Evolutionary conservation across 2,113 vertebrate genomes (phyloP).

Genomic region (Syrrhaptes paradoxus): DNA sequence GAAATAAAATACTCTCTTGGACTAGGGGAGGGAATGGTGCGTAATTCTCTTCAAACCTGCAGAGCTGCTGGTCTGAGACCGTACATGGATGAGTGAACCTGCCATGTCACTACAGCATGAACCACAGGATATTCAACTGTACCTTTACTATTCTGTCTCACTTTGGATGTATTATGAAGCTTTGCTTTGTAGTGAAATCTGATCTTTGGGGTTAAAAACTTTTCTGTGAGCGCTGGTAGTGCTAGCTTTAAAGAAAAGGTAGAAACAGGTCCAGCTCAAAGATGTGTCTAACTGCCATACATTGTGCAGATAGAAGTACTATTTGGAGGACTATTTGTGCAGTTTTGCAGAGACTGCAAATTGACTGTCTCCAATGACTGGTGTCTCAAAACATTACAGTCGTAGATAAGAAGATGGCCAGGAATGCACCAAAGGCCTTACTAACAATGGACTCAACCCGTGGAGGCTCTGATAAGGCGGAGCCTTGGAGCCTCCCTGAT

Average conservation of each 20-base stretch:
- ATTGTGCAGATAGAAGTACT: background rate
- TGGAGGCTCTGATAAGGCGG: too few relatives aligned
- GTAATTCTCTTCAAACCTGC: background rate
- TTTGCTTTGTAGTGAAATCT: background rate
- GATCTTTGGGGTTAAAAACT: background rate
- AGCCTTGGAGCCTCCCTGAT: too few relatives aligned
- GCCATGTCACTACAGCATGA: fast-evolving
- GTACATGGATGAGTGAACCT: fast-evolving
- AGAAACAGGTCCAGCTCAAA: background rate
- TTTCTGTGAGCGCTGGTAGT: background rate
- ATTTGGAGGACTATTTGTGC: too few relatives aligned
- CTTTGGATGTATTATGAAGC: background rate
- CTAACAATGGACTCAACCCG: too few relatives aligned
- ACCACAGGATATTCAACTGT: background rate
- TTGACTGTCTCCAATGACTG: too few relatives aligned
- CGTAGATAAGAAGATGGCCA: too few relatives aligned
- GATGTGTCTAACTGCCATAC: background rate
- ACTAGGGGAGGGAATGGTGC: background rate
- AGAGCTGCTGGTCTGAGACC: background rate
- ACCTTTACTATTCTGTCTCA: background rate
- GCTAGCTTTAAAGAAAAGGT: background rate
- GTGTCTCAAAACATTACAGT: too few relatives aligned
- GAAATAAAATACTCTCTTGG: background rate
- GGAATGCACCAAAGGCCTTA: too few relatives aligned
- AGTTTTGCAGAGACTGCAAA: too few relatives aligned